Evolutionary conservation across 2,888 invertebrate genomes (phyloP), one percentile per base, ranked within the genome.

Genomic region (Galerucella pusilla): DNA sequence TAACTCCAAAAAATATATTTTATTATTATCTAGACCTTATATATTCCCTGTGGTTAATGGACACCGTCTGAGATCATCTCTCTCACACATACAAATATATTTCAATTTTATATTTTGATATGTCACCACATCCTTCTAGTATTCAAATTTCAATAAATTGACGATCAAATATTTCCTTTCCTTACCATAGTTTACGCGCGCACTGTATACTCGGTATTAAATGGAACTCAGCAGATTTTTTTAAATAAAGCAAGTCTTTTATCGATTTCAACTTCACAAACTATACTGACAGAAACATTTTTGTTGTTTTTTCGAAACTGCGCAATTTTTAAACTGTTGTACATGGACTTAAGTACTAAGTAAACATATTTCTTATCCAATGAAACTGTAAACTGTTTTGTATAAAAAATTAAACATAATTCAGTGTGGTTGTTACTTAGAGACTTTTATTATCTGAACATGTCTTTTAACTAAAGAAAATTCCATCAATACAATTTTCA

Each of bases 341-440:
- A 20, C 20, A 20, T 16, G 49, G 49, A 14, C 49, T 57, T 20
- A 42, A 63, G 12, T 9, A 12, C 63, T 54, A 16, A 54, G 5
- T 70, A 57, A 28, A 71, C 72, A 72, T 72, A 72, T 72, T 72
- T 72, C 72, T 72, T 72, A 72, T 72, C 66, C 66, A 67, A 72
- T 66, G 65, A 71, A 71, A 54, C 35, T 14, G 11, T 54, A 20
- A 60, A 12, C 25, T 69, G 11, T 42, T 28, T 57, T 57, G 14
- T 65, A 54, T n/a, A 54, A 14, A 54, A 5, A 54, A n/a, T 54
- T 14, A 16, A n/a, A 54, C 7, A 49, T 12, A 49, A 42, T 42
- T 42, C 35, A 42, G 11, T 49, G 49, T 49, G 14, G 49, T 49
- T 5, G 14, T 49, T 49, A 12, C 14, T 49, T 14, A 49, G 54